Evolutionary conservation across 1,140 invertebrate genomes (phyloP).

Genomic region (Limonius californicus): DNA sequence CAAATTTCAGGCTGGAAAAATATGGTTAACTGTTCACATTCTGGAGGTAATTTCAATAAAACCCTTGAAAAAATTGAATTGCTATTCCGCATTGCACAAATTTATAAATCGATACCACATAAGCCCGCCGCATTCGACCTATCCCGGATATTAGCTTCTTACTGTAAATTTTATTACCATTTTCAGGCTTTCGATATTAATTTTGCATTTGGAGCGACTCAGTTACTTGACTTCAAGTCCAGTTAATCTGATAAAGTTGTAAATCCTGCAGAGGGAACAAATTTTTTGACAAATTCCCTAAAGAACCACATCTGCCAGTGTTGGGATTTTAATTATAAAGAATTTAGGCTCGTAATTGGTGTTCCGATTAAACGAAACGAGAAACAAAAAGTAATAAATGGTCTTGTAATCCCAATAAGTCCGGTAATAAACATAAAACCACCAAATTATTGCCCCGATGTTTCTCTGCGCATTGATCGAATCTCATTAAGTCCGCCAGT

Average conservation of each 20-base stretch:
- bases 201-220: not conserved
- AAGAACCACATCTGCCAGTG: not conserved
- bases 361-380: not conserved
- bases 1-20: too few relatives aligned
- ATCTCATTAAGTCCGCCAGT: not conserved
- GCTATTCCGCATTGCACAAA: not conserved
- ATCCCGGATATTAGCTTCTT: not conserved
- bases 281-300: not conserved
- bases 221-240: too few relatives aligned
- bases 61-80: too few relatives aligned
- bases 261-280: not conserved
- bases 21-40: too few relatives aligned
- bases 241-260: not conserved
- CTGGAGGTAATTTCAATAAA: too few relatives aligned
- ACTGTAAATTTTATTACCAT: not conserved
- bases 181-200: not conserved
- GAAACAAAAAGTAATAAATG: not conserved
- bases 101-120: not conserved
- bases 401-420: not conserved
- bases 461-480: not conserved
- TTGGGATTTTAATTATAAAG: not conserved
- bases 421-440: constrained; percentile 1
- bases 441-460: not conserved
- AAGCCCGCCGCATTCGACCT: not conserved
- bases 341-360: not conserved